Percentiles rank a stretch among this genome's conserved stretches.
phyloP scores from a whole-genome alignment of 2,113 vertebrate species.

The Gorsachius goisagi region DNA sequence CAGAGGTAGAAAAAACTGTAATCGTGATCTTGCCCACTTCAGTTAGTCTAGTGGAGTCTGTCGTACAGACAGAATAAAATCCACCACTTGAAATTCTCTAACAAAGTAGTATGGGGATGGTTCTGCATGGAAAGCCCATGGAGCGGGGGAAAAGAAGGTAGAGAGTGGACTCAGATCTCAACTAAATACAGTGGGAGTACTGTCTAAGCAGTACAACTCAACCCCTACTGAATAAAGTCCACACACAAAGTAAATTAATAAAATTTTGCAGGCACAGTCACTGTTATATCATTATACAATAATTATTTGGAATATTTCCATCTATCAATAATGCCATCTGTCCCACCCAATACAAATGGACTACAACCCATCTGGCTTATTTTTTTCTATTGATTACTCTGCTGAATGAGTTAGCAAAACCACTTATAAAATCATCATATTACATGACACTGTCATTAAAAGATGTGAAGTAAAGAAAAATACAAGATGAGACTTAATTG shows the following conservation, averaged over 20 bases:
- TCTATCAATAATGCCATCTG: slow-evolving; percentile 80
- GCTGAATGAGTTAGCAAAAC: slow-evolving; percentile 74
- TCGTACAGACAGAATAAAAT: not conserved
- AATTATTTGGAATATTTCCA: slow-evolving; percentile 77
- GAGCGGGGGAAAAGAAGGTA: not conserved
- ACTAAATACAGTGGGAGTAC: not conserved
- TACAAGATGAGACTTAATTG: slow-evolving; percentile 73
- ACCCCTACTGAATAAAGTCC: not conserved
- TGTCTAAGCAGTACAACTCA: not conserved
- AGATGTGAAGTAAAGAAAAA: slow-evolving; percentile 67
- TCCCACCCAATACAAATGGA: slow-evolving; percentile 73
- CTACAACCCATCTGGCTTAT: slow-evolving; percentile 73
- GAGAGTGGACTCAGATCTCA: not conserved
- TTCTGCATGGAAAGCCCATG: not conserved
- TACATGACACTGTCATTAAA: slow-evolving; percentile 72
- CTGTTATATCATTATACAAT: slow-evolving; percentile 68
- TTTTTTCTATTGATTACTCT: slow-evolving; percentile 73
- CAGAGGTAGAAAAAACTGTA: not conserved
- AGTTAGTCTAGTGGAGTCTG: not conserved
- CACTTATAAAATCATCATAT: slow-evolving; percentile 65
- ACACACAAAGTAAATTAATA: slow-evolving; percentile 42
- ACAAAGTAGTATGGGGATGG: not conserved
- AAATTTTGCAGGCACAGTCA: slow-evolving; percentile 59
- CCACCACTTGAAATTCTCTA: not conserved
- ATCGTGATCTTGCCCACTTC: not conserved